Evolutionary conservation across 2,888 invertebrate species (phyloP), one percentile per base, ranked within the genome.

Genomic region (Trichogramma evanescens): DNA sequence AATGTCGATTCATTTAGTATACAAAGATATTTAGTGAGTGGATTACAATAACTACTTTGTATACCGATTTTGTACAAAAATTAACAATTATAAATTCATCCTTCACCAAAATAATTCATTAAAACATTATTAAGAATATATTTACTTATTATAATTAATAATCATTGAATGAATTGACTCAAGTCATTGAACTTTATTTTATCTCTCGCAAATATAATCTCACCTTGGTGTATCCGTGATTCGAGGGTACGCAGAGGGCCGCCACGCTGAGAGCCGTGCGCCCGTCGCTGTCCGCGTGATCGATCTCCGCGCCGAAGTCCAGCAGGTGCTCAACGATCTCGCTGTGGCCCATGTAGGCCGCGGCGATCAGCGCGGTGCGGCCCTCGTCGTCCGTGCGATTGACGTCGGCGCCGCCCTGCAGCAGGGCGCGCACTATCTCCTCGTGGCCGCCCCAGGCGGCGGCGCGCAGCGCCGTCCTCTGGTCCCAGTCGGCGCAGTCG

Each of bases 311-410:
- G 2, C 91, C 91, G 62, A 86, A 88, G 68, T 90, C 89, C 7
- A 95, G 79, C 49, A 95, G 79, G 65, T 89, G 88, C 63, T 89
- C 86, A 40, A 94, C 93, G 64, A 94, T 93, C 71, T 92, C 91
- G n/a, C 89, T 88, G 78, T 95, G 94, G 0, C 94, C 93, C 95
- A 95, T 96, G 79, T 95, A 96, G 0, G 95, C 94, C 13, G 95
- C 95, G 0, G 96, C 96, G 66, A 96, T 90, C 50, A 96, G 82
- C 0, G 96, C 93, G 0, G 96, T 96, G 66, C 96, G 84, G 10
- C 91, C 93, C 74, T 94, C 93, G 42, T 90, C 88, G 78, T 96
- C 96, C 4, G 92, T 89, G 38, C 87, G 83, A 77, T 92, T 92
- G 0, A 91, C 88, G 68, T 84, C 85, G 0, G 92, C 91, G 0